These are phyloP conservation scores for Pantherophis guttatus DNA, from an alignment of 2,113 vertebrate genomes.

Conservation along the genomic window DNA sequence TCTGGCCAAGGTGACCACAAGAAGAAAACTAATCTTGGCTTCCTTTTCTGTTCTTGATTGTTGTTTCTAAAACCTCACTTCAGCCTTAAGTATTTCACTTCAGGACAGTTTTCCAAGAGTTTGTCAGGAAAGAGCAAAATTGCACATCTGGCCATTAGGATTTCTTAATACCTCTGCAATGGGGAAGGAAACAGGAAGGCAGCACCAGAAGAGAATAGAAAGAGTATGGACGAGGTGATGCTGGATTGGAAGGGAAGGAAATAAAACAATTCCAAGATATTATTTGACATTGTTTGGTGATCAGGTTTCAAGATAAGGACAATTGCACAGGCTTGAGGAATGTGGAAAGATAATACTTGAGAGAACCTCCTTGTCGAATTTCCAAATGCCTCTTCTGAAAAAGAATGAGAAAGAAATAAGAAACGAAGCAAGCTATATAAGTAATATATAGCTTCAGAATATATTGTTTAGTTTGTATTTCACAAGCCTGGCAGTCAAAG, in stretches of 20 bases:
- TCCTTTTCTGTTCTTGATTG: background rate
- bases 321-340: constrained; percentile 26
- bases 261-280: constrained; percentile 46
- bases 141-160: constrained; percentile 67
- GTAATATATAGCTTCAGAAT: accelerated
- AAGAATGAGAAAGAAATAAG: background rate
- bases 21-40: background rate
- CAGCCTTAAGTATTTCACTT: constrained; percentile 53
- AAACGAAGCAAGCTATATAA: constrained; percentile 20
- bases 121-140: constrained; percentile 59
- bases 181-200: constrained; percentile 7
- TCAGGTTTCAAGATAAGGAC: constrained; percentile 38
- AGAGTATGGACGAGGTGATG: constrained; percentile 39
- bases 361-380: constrained; percentile 12
- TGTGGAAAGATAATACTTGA: background rate
- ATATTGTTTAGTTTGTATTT: background rate
- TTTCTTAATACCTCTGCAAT: constrained; percentile 40
- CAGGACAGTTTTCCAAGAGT: constrained; percentile 61
- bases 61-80: constrained; percentile 24
- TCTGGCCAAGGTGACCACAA: background rate
- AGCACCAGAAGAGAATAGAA: background rate
- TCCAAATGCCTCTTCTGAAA: background rate
- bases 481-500: constrained; percentile 23
- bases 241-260: background rate
- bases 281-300: constrained; percentile 32